These are phyloP conservation scores for Muscicapa adusta DNA, from an alignment of 2,113 vertebrate species.

Conservation along the genomic window DNA sequence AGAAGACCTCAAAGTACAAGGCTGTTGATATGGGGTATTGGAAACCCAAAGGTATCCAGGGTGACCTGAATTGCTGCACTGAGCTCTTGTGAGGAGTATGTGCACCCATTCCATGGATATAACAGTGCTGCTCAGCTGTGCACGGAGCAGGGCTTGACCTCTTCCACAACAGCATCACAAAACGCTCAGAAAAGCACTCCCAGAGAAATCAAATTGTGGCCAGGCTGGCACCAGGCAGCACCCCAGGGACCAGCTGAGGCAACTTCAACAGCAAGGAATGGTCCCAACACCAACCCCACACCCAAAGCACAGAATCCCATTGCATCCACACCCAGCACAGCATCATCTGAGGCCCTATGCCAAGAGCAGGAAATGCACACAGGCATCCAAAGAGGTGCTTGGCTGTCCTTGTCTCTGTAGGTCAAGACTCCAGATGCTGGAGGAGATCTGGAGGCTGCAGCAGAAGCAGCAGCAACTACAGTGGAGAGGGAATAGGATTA, in stretches of 20 bases:
- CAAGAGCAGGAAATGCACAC: not conserved
- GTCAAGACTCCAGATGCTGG: not conserved
- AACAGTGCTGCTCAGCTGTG: not conserved
- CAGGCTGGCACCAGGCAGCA: not conserved
- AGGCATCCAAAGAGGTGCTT: not conserved
- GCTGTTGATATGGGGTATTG: not conserved
- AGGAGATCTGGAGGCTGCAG: not conserved
- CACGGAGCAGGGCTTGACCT: not conserved
- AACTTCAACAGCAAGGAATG: not conserved
- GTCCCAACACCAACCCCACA: not conserved
- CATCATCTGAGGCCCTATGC: fast-evolving
- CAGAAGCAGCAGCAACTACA: not conserved
- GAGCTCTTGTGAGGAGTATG: not conserved
- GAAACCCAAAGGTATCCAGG: not conserved
- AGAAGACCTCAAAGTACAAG: not conserved
- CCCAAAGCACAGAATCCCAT: not conserved
- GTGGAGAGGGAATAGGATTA: not conserved
- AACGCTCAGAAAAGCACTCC: not conserved
- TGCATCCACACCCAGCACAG: not conserved
- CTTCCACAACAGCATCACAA: not conserved
- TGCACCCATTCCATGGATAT: not conserved
- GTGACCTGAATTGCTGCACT: not conserved
- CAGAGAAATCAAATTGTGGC: not conserved
- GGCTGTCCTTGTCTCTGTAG: not conserved
- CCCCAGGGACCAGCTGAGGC: not conserved